These are phyloP conservation scores for Cloeon dipterum DNA, from an alignment of 2,888 invertebrate species.

Conservation along the genomic window DNA sequence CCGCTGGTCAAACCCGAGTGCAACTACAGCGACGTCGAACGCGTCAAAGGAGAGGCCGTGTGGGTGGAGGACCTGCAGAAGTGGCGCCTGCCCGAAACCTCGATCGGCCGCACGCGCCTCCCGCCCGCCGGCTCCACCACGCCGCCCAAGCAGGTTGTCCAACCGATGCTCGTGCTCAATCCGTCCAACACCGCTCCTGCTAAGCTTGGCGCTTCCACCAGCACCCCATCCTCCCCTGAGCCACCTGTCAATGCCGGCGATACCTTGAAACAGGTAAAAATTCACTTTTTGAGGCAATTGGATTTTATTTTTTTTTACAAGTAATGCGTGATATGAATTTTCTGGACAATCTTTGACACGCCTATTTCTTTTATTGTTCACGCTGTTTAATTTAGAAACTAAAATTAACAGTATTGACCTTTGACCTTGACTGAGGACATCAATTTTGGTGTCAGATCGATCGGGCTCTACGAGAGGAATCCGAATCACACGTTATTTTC, in stretches of 20 bases:
- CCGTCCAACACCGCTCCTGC: slow-evolving; percentile 11
- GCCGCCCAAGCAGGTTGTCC: background rate
- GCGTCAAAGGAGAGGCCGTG: slow-evolving; percentile 35
- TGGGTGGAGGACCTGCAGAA: slow-evolving; percentile 53
- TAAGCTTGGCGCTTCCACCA: slow-evolving; percentile 8
- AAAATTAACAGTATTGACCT: too few relatives aligned
- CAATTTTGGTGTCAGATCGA: too few relatives aligned
- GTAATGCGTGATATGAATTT: too few relatives aligned
- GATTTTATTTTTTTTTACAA: too few relatives aligned
- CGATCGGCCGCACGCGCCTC: slow-evolving; percentile 36
- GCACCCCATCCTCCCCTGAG: slow-evolving; percentile 5
- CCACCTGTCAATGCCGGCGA: background rate
- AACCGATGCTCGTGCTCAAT: slow-evolving; percentile 6
- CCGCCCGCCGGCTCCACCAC: slow-evolving; percentile 32
- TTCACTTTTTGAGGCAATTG: too few relatives aligned
- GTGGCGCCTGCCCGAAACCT: slow-evolving; percentile 46
- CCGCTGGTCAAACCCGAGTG: slow-evolving; percentile 46
- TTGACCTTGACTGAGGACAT: too few relatives aligned
- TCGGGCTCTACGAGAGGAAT: too few relatives aligned
- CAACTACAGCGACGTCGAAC: slow-evolving; percentile 50
- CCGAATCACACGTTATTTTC: too few relatives aligned
- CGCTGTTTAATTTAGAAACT: too few relatives aligned
- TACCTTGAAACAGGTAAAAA: background rate
- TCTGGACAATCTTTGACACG: too few relatives aligned
- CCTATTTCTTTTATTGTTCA: too few relatives aligned